Percentiles rank a stretch among this genome's conserved stretches.
Evolutionary conservation across 64 coral and sea anemone genomes (phyloP).

Genomic region (Montipora efflorescens): DNA sequence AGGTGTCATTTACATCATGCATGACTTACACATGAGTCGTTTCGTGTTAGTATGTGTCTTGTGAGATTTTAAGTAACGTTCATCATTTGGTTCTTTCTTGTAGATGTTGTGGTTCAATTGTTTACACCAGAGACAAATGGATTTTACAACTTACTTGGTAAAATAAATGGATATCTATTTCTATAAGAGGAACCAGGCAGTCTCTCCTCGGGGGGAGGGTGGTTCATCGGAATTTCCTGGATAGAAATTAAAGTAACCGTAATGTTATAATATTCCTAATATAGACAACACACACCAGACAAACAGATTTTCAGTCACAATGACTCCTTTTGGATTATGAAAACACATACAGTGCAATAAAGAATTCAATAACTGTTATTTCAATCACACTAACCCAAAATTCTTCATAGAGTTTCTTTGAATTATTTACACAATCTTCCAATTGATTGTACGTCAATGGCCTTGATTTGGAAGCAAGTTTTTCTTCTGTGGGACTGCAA

Average conservation of each 20-base stretch:
- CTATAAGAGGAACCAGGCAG: constrained; percentile 88
- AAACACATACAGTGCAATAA: neutral
- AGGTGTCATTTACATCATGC: too few relatives aligned
- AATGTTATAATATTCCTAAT: too few relatives aligned
- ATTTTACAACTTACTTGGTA: constrained; percentile 81
- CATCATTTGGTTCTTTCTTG: too few relatives aligned
- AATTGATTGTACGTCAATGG: constrained; percentile 70
- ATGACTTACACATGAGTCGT: too few relatives aligned
- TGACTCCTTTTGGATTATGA: too few relatives aligned
- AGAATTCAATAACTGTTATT: neutral
- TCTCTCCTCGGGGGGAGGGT: constrained; percentile 78
- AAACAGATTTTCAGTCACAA: too few relatives aligned
- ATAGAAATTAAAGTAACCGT: neutral
- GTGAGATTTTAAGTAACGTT: too few relatives aligned
- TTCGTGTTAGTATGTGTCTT: too few relatives aligned
- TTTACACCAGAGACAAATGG: too few relatives aligned
- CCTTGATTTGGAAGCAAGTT: constrained; percentile 85
- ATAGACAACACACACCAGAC: too few relatives aligned
- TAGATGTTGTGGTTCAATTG: too few relatives aligned
- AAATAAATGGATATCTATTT: constrained; percentile 93
- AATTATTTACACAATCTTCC: constrained; percentile 84
- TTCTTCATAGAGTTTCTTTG: constrained; percentile 77
- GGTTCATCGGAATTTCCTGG: constrained; percentile 88
- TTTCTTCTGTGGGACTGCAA: constrained; percentile 88
- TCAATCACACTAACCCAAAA: constrained; percentile 77